Evolutionary conservation across 2,888 invertebrate species (phyloP).

Genomic region (Acleris emargana): DNA sequence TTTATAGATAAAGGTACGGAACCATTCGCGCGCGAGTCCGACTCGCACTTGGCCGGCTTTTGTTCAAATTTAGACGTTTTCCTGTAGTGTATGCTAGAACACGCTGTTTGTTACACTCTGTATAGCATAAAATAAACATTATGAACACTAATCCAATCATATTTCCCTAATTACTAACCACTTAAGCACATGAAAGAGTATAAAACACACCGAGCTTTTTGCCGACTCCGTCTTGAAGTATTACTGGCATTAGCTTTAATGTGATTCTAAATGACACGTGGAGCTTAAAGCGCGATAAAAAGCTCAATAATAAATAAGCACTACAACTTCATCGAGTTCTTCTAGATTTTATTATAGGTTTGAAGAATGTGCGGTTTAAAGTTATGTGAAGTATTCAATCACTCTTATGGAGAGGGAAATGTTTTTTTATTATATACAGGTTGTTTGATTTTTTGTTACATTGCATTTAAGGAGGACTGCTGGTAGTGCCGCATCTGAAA

Average conservation of each 20-base stretch:
- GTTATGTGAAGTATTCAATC: not conserved
- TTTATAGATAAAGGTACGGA: too few relatives aligned
- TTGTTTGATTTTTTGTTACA: too few relatives aligned
- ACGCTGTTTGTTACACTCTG: too few relatives aligned
- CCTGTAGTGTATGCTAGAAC: too few relatives aligned
- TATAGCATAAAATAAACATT: not conserved
- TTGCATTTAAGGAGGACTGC: too few relatives aligned
- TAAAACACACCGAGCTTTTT: slow-evolving; percentile 22
- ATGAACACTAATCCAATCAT: slow-evolving; percentile 12
- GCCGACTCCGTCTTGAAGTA: slow-evolving; percentile 30
- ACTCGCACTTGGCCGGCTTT: too few relatives aligned
- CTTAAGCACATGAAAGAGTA: slow-evolving; percentile 16
- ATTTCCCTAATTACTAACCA: slow-evolving; percentile 22
- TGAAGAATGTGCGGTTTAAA: not conserved
- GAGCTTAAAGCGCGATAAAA: slow-evolving; percentile 20
- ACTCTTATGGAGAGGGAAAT: not conserved
- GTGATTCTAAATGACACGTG: slow-evolving; percentile 34
- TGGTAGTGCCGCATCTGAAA: too few relatives aligned
- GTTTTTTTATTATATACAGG: not conserved
- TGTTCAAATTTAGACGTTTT: too few relatives aligned
- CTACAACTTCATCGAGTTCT: slow-evolving; percentile 25
- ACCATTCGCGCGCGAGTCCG: too few relatives aligned
- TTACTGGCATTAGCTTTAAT: slow-evolving; percentile 33
- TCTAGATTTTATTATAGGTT: slow-evolving; percentile 7
- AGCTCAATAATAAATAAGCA: slow-evolving; percentile 33